A percentile compares a stretch with the other conserved stretches of the same genome.
Evolutionary conservation across 2,113 vertebrate species (phyloP).

Genomic region (Aythya baeri): DNA sequence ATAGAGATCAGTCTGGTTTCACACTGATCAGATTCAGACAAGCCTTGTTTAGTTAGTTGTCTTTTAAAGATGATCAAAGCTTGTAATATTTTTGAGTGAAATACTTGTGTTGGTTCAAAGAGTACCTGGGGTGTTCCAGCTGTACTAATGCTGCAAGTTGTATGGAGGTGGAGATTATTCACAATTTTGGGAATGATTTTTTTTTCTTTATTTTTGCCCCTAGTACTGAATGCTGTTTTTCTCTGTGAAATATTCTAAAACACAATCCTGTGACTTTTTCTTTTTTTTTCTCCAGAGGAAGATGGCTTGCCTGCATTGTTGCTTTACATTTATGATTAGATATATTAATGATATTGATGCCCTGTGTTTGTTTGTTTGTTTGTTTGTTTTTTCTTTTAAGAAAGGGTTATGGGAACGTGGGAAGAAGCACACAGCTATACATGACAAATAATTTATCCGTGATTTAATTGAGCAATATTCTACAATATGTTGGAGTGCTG

Average conservation of each 20-base stretch:
- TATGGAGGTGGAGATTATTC: not conserved
- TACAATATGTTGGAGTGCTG: not conserved
- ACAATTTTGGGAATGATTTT: not conserved
- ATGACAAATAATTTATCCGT: not conserved
- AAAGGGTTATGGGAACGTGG: not conserved
- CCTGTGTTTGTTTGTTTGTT: not conserved
- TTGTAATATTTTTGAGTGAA: not conserved
- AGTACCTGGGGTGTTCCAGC: not conserved
- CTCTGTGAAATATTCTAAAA: slow-evolving; percentile 9
- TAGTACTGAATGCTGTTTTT: not conserved
- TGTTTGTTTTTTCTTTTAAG: not conserved
- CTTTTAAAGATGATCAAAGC: not conserved
- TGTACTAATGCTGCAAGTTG: not conserved
- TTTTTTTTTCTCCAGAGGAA: not conserved
- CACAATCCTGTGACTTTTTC: not conserved
- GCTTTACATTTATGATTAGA: not conserved
- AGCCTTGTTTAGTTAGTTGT: not conserved
- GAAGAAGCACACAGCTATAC: not conserved
- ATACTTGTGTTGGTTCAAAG: not conserved
- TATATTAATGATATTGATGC: not conserved
- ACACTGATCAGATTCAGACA: not conserved
- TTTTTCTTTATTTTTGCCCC: not conserved
- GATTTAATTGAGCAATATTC: not conserved
- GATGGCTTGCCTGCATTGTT: not conserved
- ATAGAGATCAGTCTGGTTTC: not conserved